Percentiles rank a stretch among this genome's conserved stretches.
These are phyloP conservation scores for Lacerta agilis DNA, from an alignment of 2,797 vertebrate species.

Conservation along the genomic window DNA sequence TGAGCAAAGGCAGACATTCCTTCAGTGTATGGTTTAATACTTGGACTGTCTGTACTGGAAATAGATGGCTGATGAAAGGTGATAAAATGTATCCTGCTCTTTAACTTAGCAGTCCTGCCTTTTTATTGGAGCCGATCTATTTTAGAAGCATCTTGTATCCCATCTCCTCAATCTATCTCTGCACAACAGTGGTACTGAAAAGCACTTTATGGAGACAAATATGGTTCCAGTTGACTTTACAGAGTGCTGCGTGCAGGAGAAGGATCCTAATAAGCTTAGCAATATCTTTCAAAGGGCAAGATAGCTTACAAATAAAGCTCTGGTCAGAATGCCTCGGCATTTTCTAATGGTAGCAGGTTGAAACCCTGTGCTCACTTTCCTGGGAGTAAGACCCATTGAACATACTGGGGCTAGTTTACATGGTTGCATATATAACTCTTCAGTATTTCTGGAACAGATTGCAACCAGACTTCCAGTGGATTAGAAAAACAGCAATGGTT, in stretches of 20 bases:
- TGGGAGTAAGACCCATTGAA: not conserved
- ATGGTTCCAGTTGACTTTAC: conserved; percentile 3
- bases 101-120: conserved; percentile 49
- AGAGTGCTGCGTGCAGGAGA: not conserved
- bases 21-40: conserved; percentile 37
- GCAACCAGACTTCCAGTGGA: no score
- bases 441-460: not conserved
- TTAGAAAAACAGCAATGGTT: not conserved
- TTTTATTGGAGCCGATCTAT: conserved; percentile 45
- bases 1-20: conserved; percentile 45
- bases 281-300: not conserved
- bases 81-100: conserved; percentile 38
- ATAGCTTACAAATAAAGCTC: not conserved
- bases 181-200: conserved; percentile 31
- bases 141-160: conserved; percentile 20
- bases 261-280: not conserved
- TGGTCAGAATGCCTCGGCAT: not conserved
- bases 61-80: conserved; percentile 43
- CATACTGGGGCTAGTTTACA: not conserved
- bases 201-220: conserved; percentile 28
- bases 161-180: conserved; percentile 42
- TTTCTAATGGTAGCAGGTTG: not conserved
- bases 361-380: not conserved
- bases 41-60: conserved; percentile 22
- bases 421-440: not conserved